Evolutionary conservation across 2,797 vertebrate species (phyloP).

Genomic region (Aphelocoma californica): DNA sequence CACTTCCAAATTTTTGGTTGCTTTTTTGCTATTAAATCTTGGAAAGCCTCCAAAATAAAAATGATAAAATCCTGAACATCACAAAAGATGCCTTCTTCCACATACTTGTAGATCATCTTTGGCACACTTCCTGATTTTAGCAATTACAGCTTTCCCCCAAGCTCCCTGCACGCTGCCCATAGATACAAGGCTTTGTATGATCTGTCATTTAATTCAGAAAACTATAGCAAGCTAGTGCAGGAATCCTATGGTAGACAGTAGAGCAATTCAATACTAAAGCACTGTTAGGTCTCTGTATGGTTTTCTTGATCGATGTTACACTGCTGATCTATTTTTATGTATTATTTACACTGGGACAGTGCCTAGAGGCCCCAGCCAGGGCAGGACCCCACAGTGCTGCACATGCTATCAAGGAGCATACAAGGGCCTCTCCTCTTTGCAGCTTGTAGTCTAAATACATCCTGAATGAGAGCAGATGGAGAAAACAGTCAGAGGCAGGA

Average conservation of each 20-base stretch:
- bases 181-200: neutral
- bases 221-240: neutral
- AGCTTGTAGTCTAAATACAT: neutral
- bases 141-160: neutral
- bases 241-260: neutral
- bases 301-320: constrained; percentile 1
- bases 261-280: neutral
- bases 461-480: neutral
- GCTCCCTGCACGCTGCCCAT: neutral
- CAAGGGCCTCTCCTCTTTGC: neutral
- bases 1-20: neutral
- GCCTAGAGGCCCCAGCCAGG: neutral
- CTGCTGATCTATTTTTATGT: constrained; percentile 38
- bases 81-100: constrained; percentile 29
- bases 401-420: neutral
- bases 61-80: constrained; percentile 11
- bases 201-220: neutral
- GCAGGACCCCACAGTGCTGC: neutral
- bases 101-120: neutral
- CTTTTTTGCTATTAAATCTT: neutral
- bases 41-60: constrained; percentile 49
- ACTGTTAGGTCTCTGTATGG: neutral
- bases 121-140: neutral
- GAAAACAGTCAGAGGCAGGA: neutral
- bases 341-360: constrained; percentile 43